A percentile compares a stretch with the other conserved stretches of the same genome.
Conservation (phyloP, 2,113 vertebrate species). For the Copsychus sechellarum region DNA sequence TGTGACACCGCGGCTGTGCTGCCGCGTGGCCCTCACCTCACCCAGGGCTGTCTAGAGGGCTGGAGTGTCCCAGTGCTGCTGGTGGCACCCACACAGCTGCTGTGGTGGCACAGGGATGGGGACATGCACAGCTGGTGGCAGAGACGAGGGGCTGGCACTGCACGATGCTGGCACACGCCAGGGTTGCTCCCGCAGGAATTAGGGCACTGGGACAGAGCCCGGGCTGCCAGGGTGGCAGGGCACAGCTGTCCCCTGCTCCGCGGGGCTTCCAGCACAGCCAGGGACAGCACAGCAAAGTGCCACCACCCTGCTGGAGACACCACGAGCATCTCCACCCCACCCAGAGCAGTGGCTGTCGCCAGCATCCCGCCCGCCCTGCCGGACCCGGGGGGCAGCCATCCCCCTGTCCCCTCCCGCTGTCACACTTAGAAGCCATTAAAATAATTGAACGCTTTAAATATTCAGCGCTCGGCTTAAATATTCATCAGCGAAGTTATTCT, state of each 20-base stretch:
- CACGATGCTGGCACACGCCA: rapidly evolving
- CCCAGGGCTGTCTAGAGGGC: not conserved
- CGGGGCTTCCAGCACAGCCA: not conserved
- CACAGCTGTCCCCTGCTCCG: not conserved
- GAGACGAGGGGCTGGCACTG: not conserved
- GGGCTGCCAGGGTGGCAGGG: not conserved
- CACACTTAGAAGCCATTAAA: slow-evolving; percentile 66
- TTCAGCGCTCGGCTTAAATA: slow-evolving; percentile 64
- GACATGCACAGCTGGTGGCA: not conserved
- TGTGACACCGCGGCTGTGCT: rapidly evolving
- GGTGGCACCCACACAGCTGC: not conserved
- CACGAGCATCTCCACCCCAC: rapidly evolving
- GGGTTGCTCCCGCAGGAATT: not conserved
- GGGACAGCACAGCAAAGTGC: not conserved
- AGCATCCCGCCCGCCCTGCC: not conserved
- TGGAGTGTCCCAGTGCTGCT: rapidly evolving
- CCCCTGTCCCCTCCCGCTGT: slow-evolving; percentile 19
- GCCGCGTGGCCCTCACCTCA: rapidly evolving
- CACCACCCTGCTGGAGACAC: not conserved
- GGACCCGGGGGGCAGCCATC: not conserved
- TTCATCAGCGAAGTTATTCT: slow-evolving; percentile 63
- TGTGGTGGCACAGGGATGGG: rapidly evolving
- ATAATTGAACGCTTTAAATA: slow-evolving; percentile 70
- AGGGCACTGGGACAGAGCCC: slow-evolving; percentile 1
- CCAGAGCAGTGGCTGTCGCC: not conserved